phyloP scores from a whole-genome alignment of 2,888 invertebrate genomes.

The Lithophane ornitopus region DNA sequence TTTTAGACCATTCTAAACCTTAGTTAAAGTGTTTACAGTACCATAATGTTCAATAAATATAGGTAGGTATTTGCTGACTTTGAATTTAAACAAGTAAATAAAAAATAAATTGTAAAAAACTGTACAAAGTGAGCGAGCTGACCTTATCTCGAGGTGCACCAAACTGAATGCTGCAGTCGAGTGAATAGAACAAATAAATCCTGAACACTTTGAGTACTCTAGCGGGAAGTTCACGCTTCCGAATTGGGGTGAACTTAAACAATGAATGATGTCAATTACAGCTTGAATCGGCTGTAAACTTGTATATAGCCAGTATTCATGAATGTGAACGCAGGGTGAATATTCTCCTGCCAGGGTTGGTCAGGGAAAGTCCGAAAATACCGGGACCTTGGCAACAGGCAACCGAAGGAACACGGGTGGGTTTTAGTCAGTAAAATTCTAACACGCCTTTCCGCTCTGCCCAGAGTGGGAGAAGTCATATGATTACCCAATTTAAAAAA shows the following conservation, averaged over 20 bases:
- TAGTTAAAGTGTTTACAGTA: no score
- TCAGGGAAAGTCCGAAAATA: no score
- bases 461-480: no score
- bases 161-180: slow-evolving; percentile 25
- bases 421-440: no score
- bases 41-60: no score
- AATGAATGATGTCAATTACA: slow-evolving; percentile 1
- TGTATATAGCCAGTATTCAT: neutral
- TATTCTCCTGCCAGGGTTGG: no score
- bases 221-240: slow-evolving; percentile 12
- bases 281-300: neutral
- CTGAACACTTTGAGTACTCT: slow-evolving; percentile 29
- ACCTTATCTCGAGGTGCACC: slow-evolving; percentile 20
- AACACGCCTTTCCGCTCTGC: no score
- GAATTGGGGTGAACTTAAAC: slow-evolving; percentile 15
- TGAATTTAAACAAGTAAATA: neutral
- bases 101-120: neutral
- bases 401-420: no score
- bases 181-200: slow-evolving; percentile 34
- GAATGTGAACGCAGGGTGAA: no score
- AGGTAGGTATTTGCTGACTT: neutral
- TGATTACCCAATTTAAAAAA: no score
- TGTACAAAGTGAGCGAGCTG: slow-evolving; percentile 12
- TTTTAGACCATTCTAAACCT: neutral
- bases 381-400: no score